phyloP scores from a whole-genome alignment of 2,113 vertebrate genomes.

The Physeter macrocephalus region DNA sequence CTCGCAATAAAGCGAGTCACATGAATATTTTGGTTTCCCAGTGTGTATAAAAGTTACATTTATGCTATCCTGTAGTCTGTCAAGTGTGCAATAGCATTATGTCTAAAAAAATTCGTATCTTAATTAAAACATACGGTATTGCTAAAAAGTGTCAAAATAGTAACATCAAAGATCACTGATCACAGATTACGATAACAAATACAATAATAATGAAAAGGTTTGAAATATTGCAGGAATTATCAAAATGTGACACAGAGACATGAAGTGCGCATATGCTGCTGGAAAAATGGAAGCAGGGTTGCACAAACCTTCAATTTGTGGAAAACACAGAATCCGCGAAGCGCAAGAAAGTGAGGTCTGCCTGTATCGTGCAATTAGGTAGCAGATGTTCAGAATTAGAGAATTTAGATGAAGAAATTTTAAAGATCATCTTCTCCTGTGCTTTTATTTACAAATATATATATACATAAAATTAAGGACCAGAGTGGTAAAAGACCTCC shows the following conservation, averaged over 20 bases:
- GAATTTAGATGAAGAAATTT: neutral
- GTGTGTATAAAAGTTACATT: neutral
- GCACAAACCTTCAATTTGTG: neutral
- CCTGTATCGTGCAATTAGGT: neutral
- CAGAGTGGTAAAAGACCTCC: neutral
- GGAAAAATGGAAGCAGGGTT: neutral
- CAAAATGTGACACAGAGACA: neutral
- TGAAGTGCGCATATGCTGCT: neutral
- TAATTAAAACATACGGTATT: neutral
- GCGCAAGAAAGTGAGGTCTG: neutral
- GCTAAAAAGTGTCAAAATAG: neutral
- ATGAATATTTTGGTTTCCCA: neutral
- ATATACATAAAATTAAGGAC: neutral
- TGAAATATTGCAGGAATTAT: neutral
- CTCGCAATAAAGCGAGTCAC: neutral
- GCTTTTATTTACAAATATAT: neutral
- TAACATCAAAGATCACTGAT: neutral
- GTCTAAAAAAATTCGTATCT: neutral
- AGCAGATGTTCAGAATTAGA: neutral
- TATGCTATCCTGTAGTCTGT: neutral
- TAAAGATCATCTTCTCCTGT: neutral
- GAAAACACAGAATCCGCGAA: neutral
- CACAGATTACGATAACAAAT: neutral
- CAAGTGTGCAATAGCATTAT: neutral
- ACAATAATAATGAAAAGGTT: neutral